Evolutionary conservation across 1,140 invertebrate genomes (phyloP), one percentile per base, ranked within the genome.

Genomic region (Hycleus phaleratus): DNA sequence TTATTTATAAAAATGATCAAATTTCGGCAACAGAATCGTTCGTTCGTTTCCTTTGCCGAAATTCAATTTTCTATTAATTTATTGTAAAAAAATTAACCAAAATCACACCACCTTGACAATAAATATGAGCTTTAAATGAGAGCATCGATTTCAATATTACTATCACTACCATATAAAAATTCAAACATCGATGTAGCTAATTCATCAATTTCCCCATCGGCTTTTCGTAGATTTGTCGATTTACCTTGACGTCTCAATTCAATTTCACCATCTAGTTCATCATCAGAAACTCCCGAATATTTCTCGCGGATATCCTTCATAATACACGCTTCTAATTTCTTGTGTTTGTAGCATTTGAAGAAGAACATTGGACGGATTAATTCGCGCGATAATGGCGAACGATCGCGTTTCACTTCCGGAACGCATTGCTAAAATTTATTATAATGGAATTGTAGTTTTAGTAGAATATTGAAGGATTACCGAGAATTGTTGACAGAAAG

Each of bases 271-370:
- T 78, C 80, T 38, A 79, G 64, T 26, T 81, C 79, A 10, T 82
- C 81, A 42, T 81, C 78, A 9, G 72, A 68, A 0, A 78, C 76
- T 1, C 59, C 68, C 1, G 66, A 45, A 63, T 81, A 84, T 45
- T 81, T 75, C 58, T 85, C 82, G 11, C 81, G 72, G 26, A 85
- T 80, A 61, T 85, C 83, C 64, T 84, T 84, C 81, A 85, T 83
- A 43, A 84, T 80, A 63, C 83, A 85, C 0, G 83, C 81, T 70
- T 85, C 83, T 10, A 85, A 61, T 68, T 85, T 85, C 70, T 85
- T 85, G 68, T 85, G 81, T 78, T 85, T 84, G 65, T 85, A 85
- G 66, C 83, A 85, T 55, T 81, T 77, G 75, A 85, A 85, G 77
- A 85, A 85, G 71, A 84, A 82, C 79, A 84, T 83, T 0, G 82